phyloP scores from a whole-genome alignment of 30 jellyfish, hydroid and myxozoan species.

The Turritopsis dohrnii region DNA sequence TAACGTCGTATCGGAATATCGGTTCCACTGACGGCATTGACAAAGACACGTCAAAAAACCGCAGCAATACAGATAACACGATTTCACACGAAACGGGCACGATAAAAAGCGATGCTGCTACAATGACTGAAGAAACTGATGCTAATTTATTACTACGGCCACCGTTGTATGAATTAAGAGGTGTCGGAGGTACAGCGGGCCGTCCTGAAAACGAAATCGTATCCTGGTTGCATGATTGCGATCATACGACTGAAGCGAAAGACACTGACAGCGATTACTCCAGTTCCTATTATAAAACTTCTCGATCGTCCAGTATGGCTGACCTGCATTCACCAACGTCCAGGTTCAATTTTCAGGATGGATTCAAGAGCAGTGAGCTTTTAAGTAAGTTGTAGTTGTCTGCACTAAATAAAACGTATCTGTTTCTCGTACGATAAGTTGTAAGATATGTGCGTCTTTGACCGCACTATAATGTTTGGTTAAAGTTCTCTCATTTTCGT shows the following conservation, averaged over 20 bases:
- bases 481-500: too few species aligned
- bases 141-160: neutral
- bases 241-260: neutral
- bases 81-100: slow-evolving; percentile 22
- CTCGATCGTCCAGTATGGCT: slow-evolving; percentile 67
- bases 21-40: slow-evolving; percentile 6
- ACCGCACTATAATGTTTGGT: too few species aligned
- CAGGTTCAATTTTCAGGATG: neutral
- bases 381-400: neutral
- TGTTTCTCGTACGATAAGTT: too few species aligned
- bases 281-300: slow-evolving; percentile 63
- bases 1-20: slow-evolving; percentile 11
- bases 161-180: slow-evolving; percentile 13
- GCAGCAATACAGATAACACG: neutral
- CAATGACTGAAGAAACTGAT: slow-evolving; percentile 27
- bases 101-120: slow-evolving; percentile 33
- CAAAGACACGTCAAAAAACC: neutral
- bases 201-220: slow-evolving; percentile 19
- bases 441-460: too few species aligned
- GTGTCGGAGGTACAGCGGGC: slow-evolving; percentile 22
- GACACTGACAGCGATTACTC: slow-evolving; percentile 28
- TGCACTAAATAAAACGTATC: neutral
- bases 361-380: neutral
- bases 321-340: slow-evolving; percentile 39
- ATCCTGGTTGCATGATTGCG: slow-evolving; percentile 38